Conservation (phyloP, 2,888 invertebrate species). For the Criorhina ranunculi region DNA sequence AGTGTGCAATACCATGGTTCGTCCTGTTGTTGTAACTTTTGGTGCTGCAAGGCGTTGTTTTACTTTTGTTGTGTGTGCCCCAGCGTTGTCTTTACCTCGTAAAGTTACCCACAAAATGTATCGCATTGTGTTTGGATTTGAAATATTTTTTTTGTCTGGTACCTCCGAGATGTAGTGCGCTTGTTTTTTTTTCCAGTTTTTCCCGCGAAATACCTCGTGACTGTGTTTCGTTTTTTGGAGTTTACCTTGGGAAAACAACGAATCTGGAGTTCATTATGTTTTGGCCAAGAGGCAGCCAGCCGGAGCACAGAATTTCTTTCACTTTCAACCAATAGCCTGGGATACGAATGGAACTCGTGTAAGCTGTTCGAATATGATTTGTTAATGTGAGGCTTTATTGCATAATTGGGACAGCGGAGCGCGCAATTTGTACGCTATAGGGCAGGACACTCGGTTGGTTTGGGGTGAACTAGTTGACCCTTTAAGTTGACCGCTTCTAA, state of each 20-base stretch:
- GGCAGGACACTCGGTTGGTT: slow-evolving; percentile 51
- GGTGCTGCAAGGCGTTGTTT: slow-evolving; percentile 67
- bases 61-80: slow-evolving; percentile 34
- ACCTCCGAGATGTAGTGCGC: slow-evolving; percentile 35
- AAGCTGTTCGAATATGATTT: slow-evolving; percentile 68
- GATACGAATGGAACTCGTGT: slow-evolving; percentile 64
- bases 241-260: slow-evolving; percentile 54
- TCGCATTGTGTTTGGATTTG: slow-evolving; percentile 66
- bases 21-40: slow-evolving; percentile 45
- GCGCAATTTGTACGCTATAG: slow-evolving; percentile 50
- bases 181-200: slow-evolving; percentile 30
- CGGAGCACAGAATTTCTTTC: slow-evolving; percentile 63
- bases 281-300: slow-evolving; percentile 36
- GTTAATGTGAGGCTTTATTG: slow-evolving; percentile 68
- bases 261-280: slow-evolving; percentile 52
- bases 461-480: slow-evolving; percentile 61
- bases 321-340: slow-evolving; percentile 55
- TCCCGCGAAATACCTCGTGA: slow-evolving; percentile 63
- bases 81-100: slow-evolving; percentile 43
- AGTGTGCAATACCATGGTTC: slow-evolving; percentile 42
- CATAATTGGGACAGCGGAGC: slow-evolving; percentile 49
- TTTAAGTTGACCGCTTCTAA: slow-evolving; percentile 40
- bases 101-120: slow-evolving; percentile 48
- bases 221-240: slow-evolving; percentile 14
- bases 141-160: slow-evolving; percentile 25